A percentile compares a stretch with the other conserved stretches of the same genome.
Conservation (phyloP, 2,888 invertebrate species). For the Drosophila histrio region DNA sequence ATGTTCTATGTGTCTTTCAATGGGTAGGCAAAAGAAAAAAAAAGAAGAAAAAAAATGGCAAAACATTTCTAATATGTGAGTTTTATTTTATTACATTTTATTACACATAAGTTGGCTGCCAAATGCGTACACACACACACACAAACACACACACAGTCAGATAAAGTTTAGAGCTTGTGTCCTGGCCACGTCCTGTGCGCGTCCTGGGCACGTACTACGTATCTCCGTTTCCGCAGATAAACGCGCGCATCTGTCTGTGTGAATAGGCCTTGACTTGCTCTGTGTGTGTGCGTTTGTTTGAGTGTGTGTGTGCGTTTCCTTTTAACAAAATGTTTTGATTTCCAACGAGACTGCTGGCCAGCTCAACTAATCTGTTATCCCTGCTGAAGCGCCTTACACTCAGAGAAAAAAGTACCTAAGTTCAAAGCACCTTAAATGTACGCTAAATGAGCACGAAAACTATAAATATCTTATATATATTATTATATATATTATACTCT, state of each 20-base stretch:
- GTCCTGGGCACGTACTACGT: slow-evolving; percentile 68
- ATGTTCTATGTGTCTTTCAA: slow-evolving; percentile 35
- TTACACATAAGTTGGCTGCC: slow-evolving; percentile 74
- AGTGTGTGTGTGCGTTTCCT: slow-evolving; percentile 57
- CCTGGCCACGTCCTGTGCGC: slow-evolving; percentile 63
- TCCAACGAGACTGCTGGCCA: slow-evolving; percentile 59
- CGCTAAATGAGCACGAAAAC: too few species aligned
- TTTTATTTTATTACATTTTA: slow-evolving; percentile 79
- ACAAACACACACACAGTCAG: slow-evolving; percentile 1
- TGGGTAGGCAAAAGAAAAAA: slow-evolving; percentile 1
- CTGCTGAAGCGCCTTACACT: slow-evolving; percentile 31
- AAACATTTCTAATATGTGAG: slow-evolving; percentile 75
- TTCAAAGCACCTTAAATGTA: too few species aligned
- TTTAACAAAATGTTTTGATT: slow-evolving; percentile 79
- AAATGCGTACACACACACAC: slow-evolving; percentile 57
- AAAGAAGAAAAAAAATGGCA: slow-evolving; percentile 36
- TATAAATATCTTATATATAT: too few species aligned
- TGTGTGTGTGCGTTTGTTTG: slow-evolving; percentile 9
- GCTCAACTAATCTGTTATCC: slow-evolving; percentile 78
- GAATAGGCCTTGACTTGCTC: slow-evolving; percentile 58
- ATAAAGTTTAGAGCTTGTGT: slow-evolving; percentile 58
- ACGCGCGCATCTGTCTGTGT: slow-evolving; percentile 73
- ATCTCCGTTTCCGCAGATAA: slow-evolving; percentile 78
- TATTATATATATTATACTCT: too few species aligned
- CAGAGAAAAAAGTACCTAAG: too few species aligned